A percentile compares a stretch with the other conserved stretches of the same genome.
These are phyloP conservation scores for Platygyra sinensis DNA, from an alignment of 64 coral and sea anemone genomes.

Conservation along the genomic window DNA sequence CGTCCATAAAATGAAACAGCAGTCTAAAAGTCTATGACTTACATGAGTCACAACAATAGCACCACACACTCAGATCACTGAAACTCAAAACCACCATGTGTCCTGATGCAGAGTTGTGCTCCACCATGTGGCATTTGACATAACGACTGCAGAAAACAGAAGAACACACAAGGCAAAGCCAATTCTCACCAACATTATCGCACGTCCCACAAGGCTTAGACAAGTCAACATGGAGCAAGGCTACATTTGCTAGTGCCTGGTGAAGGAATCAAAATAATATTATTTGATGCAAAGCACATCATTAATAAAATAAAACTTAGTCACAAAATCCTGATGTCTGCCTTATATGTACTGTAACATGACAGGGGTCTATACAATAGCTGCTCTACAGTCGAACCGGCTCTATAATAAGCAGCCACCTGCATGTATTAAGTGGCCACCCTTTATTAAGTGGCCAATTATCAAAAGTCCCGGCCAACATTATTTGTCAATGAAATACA, in stretches of 20 bases:
- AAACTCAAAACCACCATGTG: slow-evolving; percentile 87
- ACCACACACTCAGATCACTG: slow-evolving; percentile 94
- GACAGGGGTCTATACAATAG: too few species aligned
- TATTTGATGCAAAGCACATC: background rate
- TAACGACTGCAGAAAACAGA: slow-evolving; percentile 90
- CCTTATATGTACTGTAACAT: background rate
- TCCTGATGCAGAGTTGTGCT: slow-evolving; percentile 62
- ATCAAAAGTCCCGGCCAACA: too few species aligned
- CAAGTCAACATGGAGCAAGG: slow-evolving; percentile 57
- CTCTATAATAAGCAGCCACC: too few species aligned
- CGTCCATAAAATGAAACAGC: too few species aligned
- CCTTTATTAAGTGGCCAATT: too few species aligned
- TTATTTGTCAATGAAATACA: too few species aligned
- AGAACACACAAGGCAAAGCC: slow-evolving; percentile 92
- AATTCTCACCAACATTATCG: slow-evolving; percentile 83
- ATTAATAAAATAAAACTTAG: background rate
- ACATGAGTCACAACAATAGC: slow-evolving; percentile 96
- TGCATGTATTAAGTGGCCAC: too few species aligned
- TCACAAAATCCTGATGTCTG: background rate
- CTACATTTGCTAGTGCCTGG: slow-evolving; percentile 49
- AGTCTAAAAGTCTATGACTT: slow-evolving; percentile 22
- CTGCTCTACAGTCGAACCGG: too few species aligned
- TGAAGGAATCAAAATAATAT: background rate
- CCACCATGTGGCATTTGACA: slow-evolving; percentile 89
- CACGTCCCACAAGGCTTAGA: slow-evolving; percentile 69